Base-by-base conservation (phyloP, 2,888 invertebrate species). In the Amiota communis region DNA sequence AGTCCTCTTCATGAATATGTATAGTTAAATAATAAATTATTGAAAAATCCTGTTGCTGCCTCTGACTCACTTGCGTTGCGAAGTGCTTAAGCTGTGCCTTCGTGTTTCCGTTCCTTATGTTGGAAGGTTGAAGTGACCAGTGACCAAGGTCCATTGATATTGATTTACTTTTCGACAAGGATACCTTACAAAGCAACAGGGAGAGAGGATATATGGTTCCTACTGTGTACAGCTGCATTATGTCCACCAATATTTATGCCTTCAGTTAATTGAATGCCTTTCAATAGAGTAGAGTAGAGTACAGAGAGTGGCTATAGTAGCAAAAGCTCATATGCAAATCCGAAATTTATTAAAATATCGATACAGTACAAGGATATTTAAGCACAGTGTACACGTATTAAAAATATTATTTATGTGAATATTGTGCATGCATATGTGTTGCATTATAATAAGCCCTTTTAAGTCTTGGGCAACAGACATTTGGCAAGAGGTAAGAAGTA, bases 181-280 rank as follows among this genome's bases (percentile, higher is more conserved):
- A 36, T 36, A 6, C 36, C 36, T 36, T 6, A 36, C 36, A 36
- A 6, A 36, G 36, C 36, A 36, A 36, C 1, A 36, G 36, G 8
- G 36, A 36, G 8, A 36, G 36, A 36, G 36, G 2, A 6, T 4
- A 6, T 36, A 36, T 36, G 36, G 48, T 51, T 36, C 75, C 76
- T 74, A 56, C 72, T 20, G 82, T 77, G 71, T 82, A 80, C 83
- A 83, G 85, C 85, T 83, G 83, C 85, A 83, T 81, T 83, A 67
- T 72, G 56, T 57, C 56, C 79, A 81, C 78, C 82, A 79, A 81
- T 83, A 83, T 83, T 83, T 83, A 83, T 83, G 83, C 75, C 75
- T 81, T 75, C 75, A 75, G 83, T 83, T 83, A 83, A 83, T 83
- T 83, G 84, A 82, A 83, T 77, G 84, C 83, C n/a, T 72, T 72